These are phyloP conservation scores for Caenorhabditis uteleia DNA, from an alignment of 2,888 invertebrate species.

Conservation along the genomic window DNA sequence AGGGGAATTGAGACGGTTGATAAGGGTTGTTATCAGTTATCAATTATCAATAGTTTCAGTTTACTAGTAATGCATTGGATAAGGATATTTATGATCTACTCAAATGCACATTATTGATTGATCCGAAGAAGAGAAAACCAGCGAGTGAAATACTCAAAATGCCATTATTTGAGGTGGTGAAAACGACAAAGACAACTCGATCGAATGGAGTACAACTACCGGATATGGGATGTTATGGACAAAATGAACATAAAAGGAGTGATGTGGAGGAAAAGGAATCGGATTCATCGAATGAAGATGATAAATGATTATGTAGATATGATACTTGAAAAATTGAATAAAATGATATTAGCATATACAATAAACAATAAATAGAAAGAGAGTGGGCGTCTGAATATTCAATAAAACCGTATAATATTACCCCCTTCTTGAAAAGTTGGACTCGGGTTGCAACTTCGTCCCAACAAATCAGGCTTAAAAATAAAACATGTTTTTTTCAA, in stretches of 20 bases:
- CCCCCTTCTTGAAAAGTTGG: too few relatives aligned
- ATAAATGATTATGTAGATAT: neutral
- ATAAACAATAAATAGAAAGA: too few relatives aligned
- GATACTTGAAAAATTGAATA: neutral
- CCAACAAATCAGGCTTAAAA: too few relatives aligned
- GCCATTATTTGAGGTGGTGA: conserved; percentile 20
- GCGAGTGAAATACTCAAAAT: conserved; percentile 21
- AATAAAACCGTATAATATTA: too few relatives aligned
- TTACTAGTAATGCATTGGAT: conserved; percentile 24
- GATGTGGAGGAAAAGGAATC: conserved; percentile 7
- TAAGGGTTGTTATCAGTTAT: neutral
- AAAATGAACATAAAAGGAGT: neutral
- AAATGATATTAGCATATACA: too few relatives aligned
- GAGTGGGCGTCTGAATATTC: too few relatives aligned
- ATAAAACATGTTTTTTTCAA: too few relatives aligned
- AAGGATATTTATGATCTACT: conserved; percentile 21
- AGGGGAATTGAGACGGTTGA: conserved; percentile 47
- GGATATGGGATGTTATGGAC: neutral
- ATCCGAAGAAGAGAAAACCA: conserved; percentile 26
- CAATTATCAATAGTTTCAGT: conserved; percentile 16
- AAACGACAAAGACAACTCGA: neutral
- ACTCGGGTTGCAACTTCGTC: too few relatives aligned
- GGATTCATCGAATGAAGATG: neutral
- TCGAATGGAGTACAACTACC: neutral
- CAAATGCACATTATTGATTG: conserved; percentile 15